These are phyloP conservation scores for Cynocephalus volans DNA, from an alignment of 2,113 vertebrate species.

Conservation along the genomic window DNA sequence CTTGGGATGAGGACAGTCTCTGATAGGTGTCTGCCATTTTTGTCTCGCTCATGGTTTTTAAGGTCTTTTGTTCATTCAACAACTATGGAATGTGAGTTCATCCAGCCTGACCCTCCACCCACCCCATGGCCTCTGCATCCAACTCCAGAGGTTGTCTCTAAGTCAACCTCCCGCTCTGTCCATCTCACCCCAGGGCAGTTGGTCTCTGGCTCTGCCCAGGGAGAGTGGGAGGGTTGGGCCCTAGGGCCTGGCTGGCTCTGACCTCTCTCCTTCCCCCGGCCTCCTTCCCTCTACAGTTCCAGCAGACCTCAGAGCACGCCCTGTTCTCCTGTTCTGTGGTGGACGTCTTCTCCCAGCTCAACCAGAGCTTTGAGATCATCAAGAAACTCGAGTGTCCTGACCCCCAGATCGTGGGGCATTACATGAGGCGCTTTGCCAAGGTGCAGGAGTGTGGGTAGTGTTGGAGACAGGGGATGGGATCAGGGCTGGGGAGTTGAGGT, in stretches of 20 bases:
- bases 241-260: neutral
- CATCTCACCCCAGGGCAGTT: neutral
- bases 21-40: neutral
- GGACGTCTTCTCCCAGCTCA: slow-evolving; percentile 99
- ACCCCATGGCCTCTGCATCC: neutral
- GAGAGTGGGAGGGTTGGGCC: neutral
- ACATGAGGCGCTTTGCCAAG: slow-evolving; percentile 99
- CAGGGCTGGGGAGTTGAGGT: neutral
- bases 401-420: slow-evolving; percentile 98
- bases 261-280: neutral
- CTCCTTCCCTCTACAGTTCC: slow-evolving; percentile 91
- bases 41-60: neutral
- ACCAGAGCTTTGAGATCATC: slow-evolving; percentile 99
- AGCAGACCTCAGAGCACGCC: slow-evolving; percentile 98
- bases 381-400: slow-evolving; percentile 98
- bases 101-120: neutral
- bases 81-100: neutral
- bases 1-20: neutral
- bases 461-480: neutral
- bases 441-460: slow-evolving; percentile 82
- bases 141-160: neutral
- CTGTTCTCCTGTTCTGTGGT: slow-evolving; percentile 99
- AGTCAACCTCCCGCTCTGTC: neutral
- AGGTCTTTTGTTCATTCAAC: slow-evolving; percentile 13
- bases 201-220: neutral